phyloP scores from a whole-genome alignment of 1,140 invertebrate species.

The Platyura marginata region DNA sequence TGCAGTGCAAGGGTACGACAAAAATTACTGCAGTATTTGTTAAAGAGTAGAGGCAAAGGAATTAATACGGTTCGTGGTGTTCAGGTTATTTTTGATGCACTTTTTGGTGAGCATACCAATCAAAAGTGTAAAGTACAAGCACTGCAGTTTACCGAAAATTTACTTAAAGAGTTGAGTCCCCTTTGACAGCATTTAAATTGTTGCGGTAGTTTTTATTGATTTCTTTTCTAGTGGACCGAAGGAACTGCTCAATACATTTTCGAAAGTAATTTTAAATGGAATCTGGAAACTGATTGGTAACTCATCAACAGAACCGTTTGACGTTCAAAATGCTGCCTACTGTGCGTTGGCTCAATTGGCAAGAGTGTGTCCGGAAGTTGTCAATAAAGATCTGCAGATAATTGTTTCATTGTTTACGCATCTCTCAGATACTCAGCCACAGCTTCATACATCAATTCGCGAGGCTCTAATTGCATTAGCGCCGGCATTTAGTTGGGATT shows the following conservation, averaged over 20 bases:
- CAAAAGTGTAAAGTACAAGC: conserved; percentile 60
- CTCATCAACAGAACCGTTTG: conserved; percentile 26
- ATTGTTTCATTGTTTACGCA: conserved; percentile 28
- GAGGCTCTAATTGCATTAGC: conserved; percentile 53
- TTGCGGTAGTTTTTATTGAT: conserved; percentile 1
- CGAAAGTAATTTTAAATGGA: conserved; percentile 44
- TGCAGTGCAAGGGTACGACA: conserved; percentile 64
- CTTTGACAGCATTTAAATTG: background rate
- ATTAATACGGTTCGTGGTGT: conserved; percentile 63
- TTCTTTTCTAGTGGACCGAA: conserved; percentile 34
- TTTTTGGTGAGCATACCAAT: conserved; percentile 71
- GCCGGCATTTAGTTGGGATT: conserved; percentile 34
- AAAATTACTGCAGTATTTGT: conserved; percentile 68
- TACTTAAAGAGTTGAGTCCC: conserved; percentile 50
- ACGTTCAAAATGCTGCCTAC: conserved; percentile 21
- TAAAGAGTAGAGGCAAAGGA: conserved; percentile 57
- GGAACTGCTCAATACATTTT: conserved; percentile 36
- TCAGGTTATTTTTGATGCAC: conserved; percentile 72
- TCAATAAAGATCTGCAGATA: conserved; percentile 33
- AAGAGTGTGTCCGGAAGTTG: conserved; percentile 41
- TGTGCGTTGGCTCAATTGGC: conserved; percentile 29
- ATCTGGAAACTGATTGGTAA: conserved; percentile 46
- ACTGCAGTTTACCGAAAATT: conserved; percentile 62
- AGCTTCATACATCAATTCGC: conserved; percentile 43
- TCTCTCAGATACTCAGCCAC: conserved; percentile 29